phyloP scores from a whole-genome alignment of 2,888 invertebrate genomes.

The Oithona nana region DNA sequence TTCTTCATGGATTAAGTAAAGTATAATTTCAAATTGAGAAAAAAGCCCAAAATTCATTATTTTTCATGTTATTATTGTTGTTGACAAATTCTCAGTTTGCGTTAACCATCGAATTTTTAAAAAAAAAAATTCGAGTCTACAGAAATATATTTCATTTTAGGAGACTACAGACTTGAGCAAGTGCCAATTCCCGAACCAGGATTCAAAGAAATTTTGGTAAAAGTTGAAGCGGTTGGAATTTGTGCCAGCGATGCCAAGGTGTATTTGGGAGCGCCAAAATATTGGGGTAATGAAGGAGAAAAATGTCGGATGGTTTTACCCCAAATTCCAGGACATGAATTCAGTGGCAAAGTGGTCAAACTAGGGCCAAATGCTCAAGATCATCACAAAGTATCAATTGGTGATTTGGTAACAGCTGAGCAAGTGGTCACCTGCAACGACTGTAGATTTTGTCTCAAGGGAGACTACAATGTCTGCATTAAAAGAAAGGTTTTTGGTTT shows the following conservation, averaged over 20 bases:
- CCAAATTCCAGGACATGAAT: slow-evolving; percentile 7
- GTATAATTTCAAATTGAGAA: too few relatives aligned
- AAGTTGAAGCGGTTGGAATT: slow-evolving; percentile 10
- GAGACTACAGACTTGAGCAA: neutral
- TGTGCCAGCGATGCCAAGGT: slow-evolving; percentile 11
- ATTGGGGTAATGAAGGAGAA: neutral
- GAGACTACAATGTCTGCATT: slow-evolving; percentile 4
- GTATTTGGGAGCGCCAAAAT: neutral
- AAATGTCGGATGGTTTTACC: neutral
- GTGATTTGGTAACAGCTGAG: slow-evolving; percentile 1
- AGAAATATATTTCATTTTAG: neutral
- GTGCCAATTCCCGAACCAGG: neutral
- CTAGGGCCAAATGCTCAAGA: neutral
- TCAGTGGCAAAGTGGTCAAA: neutral
- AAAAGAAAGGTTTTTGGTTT: neutral
- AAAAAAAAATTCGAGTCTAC: too few relatives aligned
- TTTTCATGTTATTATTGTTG: too few relatives aligned
- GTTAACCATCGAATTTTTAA: too few relatives aligned
- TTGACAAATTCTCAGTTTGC: too few relatives aligned
- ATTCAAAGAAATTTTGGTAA: neutral
- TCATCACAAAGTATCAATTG: neutral
- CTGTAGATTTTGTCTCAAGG: slow-evolving; percentile 6
- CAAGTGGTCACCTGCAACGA: slow-evolving; percentile 5
- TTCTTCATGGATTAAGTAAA: too few relatives aligned
- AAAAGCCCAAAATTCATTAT: too few relatives aligned